phyloP scores from a whole-genome alignment of 2,113 vertebrate genomes.

The Neomonachus schauinslandi region DNA sequence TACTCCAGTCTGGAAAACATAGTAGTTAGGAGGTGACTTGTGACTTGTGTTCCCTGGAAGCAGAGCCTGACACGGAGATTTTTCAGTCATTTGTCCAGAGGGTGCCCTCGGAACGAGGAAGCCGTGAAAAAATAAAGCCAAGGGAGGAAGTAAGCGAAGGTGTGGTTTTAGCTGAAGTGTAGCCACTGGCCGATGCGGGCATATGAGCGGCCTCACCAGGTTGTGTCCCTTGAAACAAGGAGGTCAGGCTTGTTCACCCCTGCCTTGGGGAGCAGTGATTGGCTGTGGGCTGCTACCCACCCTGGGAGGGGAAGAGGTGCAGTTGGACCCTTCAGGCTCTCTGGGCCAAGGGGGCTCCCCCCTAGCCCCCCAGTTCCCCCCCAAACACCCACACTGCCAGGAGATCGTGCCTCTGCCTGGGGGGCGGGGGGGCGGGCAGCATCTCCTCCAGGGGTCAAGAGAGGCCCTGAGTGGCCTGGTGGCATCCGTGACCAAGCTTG shows the following conservation, averaged over 20 bases:
- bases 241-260: neutral
- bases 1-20: neutral
- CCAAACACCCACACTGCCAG: neutral
- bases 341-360: neutral
- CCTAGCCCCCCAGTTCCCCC: neutral
- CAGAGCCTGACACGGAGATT: neutral
- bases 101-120: neutral
- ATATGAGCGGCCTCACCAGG: neutral
- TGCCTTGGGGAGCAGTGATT: accelerated
- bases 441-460: neutral
- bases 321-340: neutral
- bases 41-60: neutral
- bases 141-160: neutral
- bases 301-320: neutral
- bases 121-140: neutral
- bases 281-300: neutral
- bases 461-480: neutral
- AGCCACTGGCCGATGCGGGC: neutral
- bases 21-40: neutral
- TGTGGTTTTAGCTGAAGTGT: neutral
- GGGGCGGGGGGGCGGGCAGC: neutral
- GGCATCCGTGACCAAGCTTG: neutral
- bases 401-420: neutral
- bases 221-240: too few relatives aligned
- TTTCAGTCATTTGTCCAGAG: neutral